Evolutionary conservation across 92 coral and sea anemone species (phyloP).

Genomic region (Zoanthus sociatus): DNA sequence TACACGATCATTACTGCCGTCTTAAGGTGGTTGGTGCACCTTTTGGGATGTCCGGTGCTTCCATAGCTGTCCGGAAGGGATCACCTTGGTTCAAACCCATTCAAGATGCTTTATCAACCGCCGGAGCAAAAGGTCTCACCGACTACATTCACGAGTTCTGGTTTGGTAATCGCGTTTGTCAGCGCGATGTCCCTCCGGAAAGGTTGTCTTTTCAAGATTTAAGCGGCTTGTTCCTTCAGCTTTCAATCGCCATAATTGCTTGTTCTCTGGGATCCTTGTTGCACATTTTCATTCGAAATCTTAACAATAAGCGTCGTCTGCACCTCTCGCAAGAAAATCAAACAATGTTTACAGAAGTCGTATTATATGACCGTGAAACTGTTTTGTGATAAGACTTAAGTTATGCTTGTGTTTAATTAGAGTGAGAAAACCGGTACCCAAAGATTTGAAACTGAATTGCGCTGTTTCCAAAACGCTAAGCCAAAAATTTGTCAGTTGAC

Average conservation of each 20-base stretch:
- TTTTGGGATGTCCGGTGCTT: conserved; percentile 91
- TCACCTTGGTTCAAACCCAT: conserved; percentile 74
- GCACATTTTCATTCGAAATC: conserved; percentile 40
- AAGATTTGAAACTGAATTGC: too few species aligned
- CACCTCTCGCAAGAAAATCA: conserved; percentile 15
- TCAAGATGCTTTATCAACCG: conserved; percentile 64
- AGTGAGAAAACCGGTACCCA: too few species aligned
- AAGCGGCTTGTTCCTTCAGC: conserved; percentile 85
- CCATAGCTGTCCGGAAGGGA: conserved; percentile 74
- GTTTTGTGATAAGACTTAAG: not conserved
- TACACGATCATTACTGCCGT: conserved; percentile 73
- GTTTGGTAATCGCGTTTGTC: conserved; percentile 75
- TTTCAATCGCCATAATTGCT: conserved; percentile 79
- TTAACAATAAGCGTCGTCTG: not conserved
- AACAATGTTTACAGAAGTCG: not conserved
- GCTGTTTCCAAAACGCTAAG: too few species aligned
- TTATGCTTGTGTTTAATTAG: not conserved
- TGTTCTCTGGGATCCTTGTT: conserved; percentile 71
- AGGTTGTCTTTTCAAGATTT: conserved; percentile 77
- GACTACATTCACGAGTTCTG: conserved; percentile 85
- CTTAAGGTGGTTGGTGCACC: conserved; percentile 86
- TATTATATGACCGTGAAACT: conserved; percentile 24
- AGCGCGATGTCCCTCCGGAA: conserved; percentile 74
- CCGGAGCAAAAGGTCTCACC: conserved; percentile 80
- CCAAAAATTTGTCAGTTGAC: too few species aligned